Conservation (phyloP, 1,140 invertebrate genomes). For the Spodoptera frugiperda region DNA sequence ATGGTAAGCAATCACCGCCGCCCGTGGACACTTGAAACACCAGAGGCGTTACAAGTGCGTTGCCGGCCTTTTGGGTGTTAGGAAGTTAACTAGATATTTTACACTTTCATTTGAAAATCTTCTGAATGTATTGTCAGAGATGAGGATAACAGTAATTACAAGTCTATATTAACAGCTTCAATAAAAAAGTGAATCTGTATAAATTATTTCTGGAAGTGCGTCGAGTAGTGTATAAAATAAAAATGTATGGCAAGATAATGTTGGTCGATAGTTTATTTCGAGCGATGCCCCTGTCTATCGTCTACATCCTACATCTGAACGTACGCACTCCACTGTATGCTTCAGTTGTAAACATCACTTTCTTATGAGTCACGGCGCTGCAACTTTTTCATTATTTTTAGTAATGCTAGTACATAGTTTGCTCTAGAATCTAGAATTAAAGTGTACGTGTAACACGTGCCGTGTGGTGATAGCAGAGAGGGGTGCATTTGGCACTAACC, state of each 20-base stretch:
- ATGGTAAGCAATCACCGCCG: no score
- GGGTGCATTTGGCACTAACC: no score
- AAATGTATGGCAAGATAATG: constrained; percentile 27
- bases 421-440: no score
- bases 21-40: no score
- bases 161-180: neutral
- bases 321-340: constrained; percentile 22
- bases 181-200: no score
- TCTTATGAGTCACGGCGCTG: constrained; percentile 4
- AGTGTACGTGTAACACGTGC: no score
- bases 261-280: constrained; percentile 39
- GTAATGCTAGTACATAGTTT: neutral
- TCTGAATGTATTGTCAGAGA: neutral
- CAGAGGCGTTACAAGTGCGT: no score
- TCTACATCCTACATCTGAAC: constrained; percentile 35
- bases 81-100: no score
- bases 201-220: neutral
- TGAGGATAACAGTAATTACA: neutral
- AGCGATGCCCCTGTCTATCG: constrained; percentile 41
- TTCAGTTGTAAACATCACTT: constrained; percentile 38
- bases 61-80: no score
- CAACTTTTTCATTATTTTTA: neutral
- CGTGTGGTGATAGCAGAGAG: no score
- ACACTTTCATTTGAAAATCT: neutral
- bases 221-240: constrained; percentile 15